Evolutionary conservation across 2,888 invertebrate species (phyloP).

Genomic region (Dione juno): DNA sequence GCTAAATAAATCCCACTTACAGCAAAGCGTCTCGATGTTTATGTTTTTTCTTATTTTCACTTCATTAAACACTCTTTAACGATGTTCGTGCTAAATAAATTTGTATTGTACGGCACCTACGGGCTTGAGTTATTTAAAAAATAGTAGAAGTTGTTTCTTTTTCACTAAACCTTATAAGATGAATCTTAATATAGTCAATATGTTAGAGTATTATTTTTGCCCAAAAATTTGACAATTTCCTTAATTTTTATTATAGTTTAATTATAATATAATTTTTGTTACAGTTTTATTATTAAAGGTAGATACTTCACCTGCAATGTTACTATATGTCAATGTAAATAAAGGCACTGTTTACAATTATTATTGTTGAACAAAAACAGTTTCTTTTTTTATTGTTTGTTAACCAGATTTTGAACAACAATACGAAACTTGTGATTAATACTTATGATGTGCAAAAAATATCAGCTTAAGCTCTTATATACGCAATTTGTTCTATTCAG

Average conservation of each 20-base stretch:
- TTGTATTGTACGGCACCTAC: not conserved
- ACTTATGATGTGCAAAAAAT: conserved; percentile 6
- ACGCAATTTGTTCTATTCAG: conserved; percentile 9
- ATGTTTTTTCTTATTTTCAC: conserved; percentile 81
- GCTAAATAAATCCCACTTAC: conserved; percentile 78
- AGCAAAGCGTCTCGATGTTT: conserved; percentile 76
- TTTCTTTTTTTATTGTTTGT: not conserved
- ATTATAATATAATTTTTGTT: no score
- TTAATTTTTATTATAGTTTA: no score
- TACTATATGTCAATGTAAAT: not conserved
- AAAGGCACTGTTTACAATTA: not conserved
- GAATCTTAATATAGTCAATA: not conserved
- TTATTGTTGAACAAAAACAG: not conserved
- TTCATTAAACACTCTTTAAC: conserved; percentile 66
- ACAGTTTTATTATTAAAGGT: no score
- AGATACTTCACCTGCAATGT: not conserved
- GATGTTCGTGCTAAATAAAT: conserved; percentile 52
- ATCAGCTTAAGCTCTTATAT: conserved; percentile 6
- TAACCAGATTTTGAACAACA: no score
- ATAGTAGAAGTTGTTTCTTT: not conserved
- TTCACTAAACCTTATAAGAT: not conserved
- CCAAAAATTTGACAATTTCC: no score
- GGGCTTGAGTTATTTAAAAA: not conserved
- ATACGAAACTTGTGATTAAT: not conserved
- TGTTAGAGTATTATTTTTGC: no score